Conservation (phyloP, 2,113 vertebrate species). For the Prionailurus viverrinus region DNA sequence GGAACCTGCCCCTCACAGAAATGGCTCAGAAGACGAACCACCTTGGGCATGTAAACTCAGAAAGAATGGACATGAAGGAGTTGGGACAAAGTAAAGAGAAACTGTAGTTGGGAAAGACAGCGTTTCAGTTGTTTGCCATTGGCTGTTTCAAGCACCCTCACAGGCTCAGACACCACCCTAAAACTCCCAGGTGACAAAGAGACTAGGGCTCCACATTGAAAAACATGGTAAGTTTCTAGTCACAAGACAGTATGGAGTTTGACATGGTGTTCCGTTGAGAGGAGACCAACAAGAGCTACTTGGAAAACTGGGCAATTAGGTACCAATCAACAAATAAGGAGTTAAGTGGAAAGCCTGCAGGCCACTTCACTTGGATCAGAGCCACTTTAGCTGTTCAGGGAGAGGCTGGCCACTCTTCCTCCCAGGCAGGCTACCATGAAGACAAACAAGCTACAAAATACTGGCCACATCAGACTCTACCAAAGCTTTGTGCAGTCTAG, state of each 20-base stretch:
- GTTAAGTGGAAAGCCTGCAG: background rate
- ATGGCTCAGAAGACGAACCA: slow-evolving; percentile 10
- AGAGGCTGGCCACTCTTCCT: background rate
- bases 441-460: background rate
- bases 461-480: background rate
- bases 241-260: background rate
- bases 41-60: background rate
- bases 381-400: background rate
- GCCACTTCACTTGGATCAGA: slow-evolving; percentile 8
- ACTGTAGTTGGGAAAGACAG: background rate
- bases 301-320: background rate
- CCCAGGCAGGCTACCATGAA: background rate
- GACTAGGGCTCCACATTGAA: background rate
- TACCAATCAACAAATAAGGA: slow-evolving; percentile 12
- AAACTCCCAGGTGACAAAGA: slow-evolving; percentile 39
- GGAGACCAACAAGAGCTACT: slow-evolving; percentile 2
- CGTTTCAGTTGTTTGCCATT: slow-evolving; percentile 19
- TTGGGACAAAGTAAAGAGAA: slow-evolving; percentile 17
- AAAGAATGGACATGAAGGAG: slow-evolving; percentile 16
- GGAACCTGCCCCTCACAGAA: background rate
- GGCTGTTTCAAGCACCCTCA: slow-evolving; percentile 46
- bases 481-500: background rate
- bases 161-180: background rate
- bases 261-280: background rate
- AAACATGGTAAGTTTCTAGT: background rate